Conservation (phyloP, 64 coral and sea anemone genomes). For the Montipora capricornis region DNA sequence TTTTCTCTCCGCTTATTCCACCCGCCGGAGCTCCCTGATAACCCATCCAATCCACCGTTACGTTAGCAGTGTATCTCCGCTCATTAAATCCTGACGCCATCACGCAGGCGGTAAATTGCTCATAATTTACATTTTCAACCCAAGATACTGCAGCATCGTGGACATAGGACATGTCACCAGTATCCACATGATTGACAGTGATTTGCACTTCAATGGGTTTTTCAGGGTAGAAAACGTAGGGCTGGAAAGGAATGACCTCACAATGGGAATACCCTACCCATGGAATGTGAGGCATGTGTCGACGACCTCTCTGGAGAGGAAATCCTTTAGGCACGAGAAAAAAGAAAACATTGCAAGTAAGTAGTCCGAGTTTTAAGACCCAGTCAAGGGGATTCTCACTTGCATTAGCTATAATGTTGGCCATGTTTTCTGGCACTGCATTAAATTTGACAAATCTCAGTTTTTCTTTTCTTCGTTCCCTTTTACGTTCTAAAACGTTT, state of each 20-base stretch:
- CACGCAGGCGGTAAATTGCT: slow-evolving; percentile 65
- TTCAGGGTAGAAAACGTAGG: slow-evolving; percentile 67
- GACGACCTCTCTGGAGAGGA: slow-evolving; percentile 43
- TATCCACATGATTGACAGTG: slow-evolving; percentile 64
- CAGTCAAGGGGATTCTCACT: too few relatives aligned
- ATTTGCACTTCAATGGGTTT: slow-evolving; percentile 67
- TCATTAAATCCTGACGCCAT: slow-evolving; percentile 49
- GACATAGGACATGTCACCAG: slow-evolving; percentile 11
- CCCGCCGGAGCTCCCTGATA: slow-evolving; percentile 39
- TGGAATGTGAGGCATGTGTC: not conserved
- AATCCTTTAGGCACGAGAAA: slow-evolving; percentile 28
- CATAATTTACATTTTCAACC: slow-evolving; percentile 71
- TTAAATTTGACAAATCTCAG: too few relatives aligned
- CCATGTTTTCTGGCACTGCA: too few relatives aligned
- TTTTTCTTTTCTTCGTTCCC: too few relatives aligned
- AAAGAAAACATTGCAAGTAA: too few relatives aligned
- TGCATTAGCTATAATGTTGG: too few relatives aligned
- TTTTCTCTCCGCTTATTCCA: not conserved
- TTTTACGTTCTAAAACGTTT: too few relatives aligned
- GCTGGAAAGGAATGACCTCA: slow-evolving; percentile 27
- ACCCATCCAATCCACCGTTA: slow-evolving; percentile 67
- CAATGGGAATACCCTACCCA: not conserved
- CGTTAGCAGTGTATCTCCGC: not conserved
- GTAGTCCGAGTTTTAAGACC: too few relatives aligned
- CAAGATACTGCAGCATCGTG: slow-evolving; percentile 69